Evolutionary conservation across 2,113 vertebrate genomes (phyloP).

Genomic region (Excalfactoria chinensis): DNA sequence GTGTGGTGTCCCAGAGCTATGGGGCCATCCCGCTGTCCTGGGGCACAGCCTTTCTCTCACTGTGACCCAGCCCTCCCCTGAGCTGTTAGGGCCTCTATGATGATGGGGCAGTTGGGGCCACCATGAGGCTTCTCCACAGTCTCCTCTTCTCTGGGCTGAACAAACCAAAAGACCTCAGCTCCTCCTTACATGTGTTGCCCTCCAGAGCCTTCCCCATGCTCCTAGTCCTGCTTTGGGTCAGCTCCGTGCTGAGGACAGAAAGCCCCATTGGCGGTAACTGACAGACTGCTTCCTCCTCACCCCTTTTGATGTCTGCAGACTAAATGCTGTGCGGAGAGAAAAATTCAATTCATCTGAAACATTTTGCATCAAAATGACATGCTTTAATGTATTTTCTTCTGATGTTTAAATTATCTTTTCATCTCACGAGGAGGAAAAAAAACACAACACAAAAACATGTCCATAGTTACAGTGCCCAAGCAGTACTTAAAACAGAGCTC

Average conservation of each 20-base stretch:
- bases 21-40: too few relatives aligned
- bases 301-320: conserved; percentile 66
- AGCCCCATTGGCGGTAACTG: conserved; percentile 18
- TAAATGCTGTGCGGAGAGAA: conserved; percentile 20
- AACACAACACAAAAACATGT: neutral
- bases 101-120: too few relatives aligned
- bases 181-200: neutral
- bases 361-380: conserved; percentile 69
- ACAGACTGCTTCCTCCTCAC: conserved; percentile 24
- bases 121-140: neutral
- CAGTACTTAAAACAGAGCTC: conserved; percentile 42
- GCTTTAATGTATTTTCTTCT: conserved; percentile 67
- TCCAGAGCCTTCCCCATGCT: neutral
- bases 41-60: too few relatives aligned
- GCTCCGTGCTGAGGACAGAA: conserved; percentile 28
- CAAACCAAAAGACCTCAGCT: neutral
- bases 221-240: neutral
- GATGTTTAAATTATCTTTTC: conserved; percentile 66
- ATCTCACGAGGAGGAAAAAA: neutral
- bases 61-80: too few relatives aligned
- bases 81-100: too few relatives aligned
- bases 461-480: conserved; percentile 51
- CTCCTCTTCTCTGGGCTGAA: neutral
- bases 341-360: conserved; percentile 57
- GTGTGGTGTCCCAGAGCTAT: too few relatives aligned